Conservation (phyloP, 2,113 vertebrate species). For the Laticauda colubrina region DNA sequence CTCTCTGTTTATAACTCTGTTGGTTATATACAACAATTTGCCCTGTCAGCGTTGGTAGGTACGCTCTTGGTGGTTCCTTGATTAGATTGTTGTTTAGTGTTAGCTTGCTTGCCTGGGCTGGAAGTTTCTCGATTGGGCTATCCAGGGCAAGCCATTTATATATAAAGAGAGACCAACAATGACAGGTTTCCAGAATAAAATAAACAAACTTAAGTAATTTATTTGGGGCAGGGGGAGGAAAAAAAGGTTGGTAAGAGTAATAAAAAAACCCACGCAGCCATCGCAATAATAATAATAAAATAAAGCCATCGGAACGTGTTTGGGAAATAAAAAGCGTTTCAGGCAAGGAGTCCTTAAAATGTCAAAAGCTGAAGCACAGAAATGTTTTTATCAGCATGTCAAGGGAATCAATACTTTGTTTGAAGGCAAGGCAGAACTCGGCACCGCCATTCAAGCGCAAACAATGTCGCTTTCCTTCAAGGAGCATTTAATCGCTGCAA, state of each 20-base stretch:
- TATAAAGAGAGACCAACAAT: not conserved
- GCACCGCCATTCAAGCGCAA: not conserved
- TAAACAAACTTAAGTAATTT: not conserved
- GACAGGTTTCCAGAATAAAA: not conserved
- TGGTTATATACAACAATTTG: not conserved
- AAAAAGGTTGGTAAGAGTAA: conserved; percentile 21
- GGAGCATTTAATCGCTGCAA: conserved; percentile 21
- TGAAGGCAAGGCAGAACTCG: not conserved
- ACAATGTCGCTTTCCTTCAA: conserved; percentile 33
- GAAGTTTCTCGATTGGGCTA: not conserved
- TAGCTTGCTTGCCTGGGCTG: not conserved
- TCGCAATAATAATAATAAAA: not conserved
- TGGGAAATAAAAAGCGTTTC: conserved; percentile 28
- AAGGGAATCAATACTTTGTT: conserved; percentile 28
- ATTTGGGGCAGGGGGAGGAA: not conserved
- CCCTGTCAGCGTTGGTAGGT: not conserved
- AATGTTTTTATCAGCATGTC: conserved; percentile 22
- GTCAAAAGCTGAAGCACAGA: not conserved
- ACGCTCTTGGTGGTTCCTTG: not conserved
- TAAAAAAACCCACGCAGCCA: conserved; percentile 8
- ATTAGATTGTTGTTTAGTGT: not conserved
- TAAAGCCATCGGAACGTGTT: not conserved
- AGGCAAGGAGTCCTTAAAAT: conserved; percentile 15
- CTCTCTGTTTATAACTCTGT: not conserved
- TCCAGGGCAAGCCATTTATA: not conserved